These are phyloP conservation scores for Labrus mixtus DNA, from an alignment of 2,113 vertebrate species.

Conservation along the genomic window DNA sequence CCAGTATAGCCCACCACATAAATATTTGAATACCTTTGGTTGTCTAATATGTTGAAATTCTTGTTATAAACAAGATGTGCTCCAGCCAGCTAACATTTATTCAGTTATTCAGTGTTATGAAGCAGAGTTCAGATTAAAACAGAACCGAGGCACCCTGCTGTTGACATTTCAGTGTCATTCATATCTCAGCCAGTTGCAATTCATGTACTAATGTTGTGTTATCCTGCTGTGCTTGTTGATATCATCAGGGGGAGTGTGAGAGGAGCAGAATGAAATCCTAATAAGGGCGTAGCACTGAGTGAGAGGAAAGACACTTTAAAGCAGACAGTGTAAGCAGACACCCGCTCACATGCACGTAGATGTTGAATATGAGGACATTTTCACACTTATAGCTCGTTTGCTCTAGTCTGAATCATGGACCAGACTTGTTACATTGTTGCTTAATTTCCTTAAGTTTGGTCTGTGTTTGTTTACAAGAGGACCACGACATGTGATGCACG, in stretches of 20 bases:
- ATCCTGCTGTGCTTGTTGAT: constrained; percentile 52
- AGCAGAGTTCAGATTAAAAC: constrained; percentile 28
- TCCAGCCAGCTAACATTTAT: constrained; percentile 13
- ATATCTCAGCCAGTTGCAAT: constrained; percentile 19
- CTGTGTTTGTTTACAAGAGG: no score
- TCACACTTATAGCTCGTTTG: no score
- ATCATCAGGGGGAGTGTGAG: constrained; percentile 36
- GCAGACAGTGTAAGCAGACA: constrained; percentile 11
- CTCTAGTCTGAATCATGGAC: no score
- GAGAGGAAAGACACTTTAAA: constrained; percentile 1
- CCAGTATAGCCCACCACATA: not conserved
- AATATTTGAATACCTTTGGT: not conserved
- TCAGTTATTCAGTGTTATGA: constrained; percentile 36
- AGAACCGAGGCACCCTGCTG: constrained; percentile 31
- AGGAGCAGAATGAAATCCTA: constrained; percentile 41
- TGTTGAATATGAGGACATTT: not conserved
- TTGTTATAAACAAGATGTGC: not conserved
- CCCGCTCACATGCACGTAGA: not conserved
- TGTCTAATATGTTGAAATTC: not conserved
- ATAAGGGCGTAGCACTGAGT: constrained; percentile 31
- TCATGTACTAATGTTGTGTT: constrained; percentile 36
- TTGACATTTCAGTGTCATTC: constrained; percentile 43
- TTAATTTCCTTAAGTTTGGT: no score
- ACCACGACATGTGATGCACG: no score
- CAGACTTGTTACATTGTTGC: no score